Percentiles rank a stretch among this genome's conserved stretches.
Evolutionary conservation across 2,888 invertebrate species (phyloP).

Genomic region (Julus scanicus): DNA sequence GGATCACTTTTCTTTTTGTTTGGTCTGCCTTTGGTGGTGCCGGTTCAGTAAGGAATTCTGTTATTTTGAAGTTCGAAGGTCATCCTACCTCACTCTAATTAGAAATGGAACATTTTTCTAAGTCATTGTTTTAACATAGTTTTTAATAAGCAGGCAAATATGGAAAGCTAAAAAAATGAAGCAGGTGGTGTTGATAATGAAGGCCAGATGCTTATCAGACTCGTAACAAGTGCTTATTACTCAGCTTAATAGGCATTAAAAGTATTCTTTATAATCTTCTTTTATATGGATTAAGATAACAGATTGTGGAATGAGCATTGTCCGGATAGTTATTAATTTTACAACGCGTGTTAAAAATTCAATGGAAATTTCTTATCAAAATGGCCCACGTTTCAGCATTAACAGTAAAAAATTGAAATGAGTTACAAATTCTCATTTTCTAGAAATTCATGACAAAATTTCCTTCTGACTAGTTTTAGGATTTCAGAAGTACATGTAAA

Average conservation of each 20-base stretch:
- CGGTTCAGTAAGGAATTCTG: neutral
- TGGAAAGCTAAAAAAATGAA: neutral
- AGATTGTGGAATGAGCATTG: neutral
- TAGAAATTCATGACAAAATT: too few relatives aligned
- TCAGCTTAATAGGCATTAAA: neutral
- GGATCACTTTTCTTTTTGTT: neutral
- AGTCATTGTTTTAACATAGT: neutral
- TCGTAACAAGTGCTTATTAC: conserved; percentile 19
- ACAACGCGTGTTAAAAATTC: too few relatives aligned
- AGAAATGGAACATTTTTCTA: neutral
- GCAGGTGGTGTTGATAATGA: neutral
- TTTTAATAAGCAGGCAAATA: conserved; percentile 1
- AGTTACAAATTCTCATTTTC: too few relatives aligned
- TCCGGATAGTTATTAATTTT: neutral
- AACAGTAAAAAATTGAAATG: too few relatives aligned
- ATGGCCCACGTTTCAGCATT: too few relatives aligned
- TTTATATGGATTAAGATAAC: neutral
- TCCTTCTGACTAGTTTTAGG: too few relatives aligned
- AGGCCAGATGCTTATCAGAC: neutral
- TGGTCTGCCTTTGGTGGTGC: neutral
- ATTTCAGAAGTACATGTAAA: too few relatives aligned
- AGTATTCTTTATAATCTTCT: neutral
- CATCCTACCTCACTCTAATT: neutral
- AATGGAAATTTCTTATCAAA: neutral
- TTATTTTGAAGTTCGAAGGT: neutral